A percentile compares a stretch with the other conserved stretches of the same genome.
Conservation (phyloP, 2,888 invertebrate genomes). For the Drosophila dives region DNA sequence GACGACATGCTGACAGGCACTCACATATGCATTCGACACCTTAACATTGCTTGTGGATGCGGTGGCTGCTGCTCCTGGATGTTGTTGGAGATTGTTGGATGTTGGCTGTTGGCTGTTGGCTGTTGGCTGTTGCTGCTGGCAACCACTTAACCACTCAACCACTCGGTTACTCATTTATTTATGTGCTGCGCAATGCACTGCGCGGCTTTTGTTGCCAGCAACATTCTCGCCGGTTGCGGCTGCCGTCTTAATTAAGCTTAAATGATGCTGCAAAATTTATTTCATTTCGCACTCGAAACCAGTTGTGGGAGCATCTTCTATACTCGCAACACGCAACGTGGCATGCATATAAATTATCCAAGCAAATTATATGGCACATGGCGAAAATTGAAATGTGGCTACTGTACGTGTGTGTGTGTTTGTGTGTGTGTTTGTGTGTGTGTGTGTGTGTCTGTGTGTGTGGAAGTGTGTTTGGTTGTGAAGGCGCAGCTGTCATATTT, state of each 20-base stretch:
- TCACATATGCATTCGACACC: constrained; percentile 60
- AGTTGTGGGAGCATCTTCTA: constrained; percentile 60
- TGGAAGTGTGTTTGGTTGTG: constrained; percentile 10
- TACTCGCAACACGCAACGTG: constrained; percentile 41
- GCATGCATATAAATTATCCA: constrained; percentile 78
- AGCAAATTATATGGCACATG: constrained; percentile 70
- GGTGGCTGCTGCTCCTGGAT: neutral
- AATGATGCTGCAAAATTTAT: constrained; percentile 82
- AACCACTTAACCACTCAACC: constrained; percentile 64
- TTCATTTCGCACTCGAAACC: constrained; percentile 73
- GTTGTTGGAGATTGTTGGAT: neutral
- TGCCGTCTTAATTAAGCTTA: constrained; percentile 81
- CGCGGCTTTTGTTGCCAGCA: constrained; percentile 58
- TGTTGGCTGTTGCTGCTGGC: constrained; percentile 17
- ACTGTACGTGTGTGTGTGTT: constrained; percentile 13
- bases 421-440: constrained; percentile 9
- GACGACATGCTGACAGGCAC: constrained; percentile 34
- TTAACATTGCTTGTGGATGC: constrained; percentile 3
- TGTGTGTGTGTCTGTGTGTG: neutral
- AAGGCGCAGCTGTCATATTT: constrained; percentile 60
- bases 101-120: neutral
- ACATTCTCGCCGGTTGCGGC: constrained; percentile 57
- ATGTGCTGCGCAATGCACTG: constrained; percentile 67
- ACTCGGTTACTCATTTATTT: constrained; percentile 75
- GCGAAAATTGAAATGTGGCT: constrained; percentile 64